Base-by-base conservation (phyloP, 2,113 vertebrate species). In the Chaenogobius annularis region DNA sequence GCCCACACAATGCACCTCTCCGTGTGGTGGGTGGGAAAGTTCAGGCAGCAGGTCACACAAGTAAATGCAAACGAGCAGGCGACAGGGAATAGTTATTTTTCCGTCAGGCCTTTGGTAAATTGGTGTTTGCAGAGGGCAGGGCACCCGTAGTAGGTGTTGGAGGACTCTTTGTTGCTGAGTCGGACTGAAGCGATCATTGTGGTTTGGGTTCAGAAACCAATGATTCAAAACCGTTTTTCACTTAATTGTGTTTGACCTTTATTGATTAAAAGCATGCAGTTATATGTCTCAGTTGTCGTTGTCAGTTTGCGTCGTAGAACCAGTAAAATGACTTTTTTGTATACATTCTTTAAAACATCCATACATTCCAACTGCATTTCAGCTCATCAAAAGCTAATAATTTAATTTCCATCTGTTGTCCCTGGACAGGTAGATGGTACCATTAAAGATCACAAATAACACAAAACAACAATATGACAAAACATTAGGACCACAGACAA, bases 11-110 rank as follows among this genome's bases (percentile, higher is more conserved):
- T 10, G 17, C 69, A 73, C 76, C 55, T 79, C 44, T 67, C 3
- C 26, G 43, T 72, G 55, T 81, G 12, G 74, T 48, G 43, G 66
- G 74, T 66, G 19, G 40, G 12, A 37, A 71, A 82, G 85, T 19
- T 81, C 71, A 82, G 20, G 46, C 67, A n/a, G 55, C 1, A 48
- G 82, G 80, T 87, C 76, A 90, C 37, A 90, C 31, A 90, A 72
- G 75, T 83, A 55, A n/a, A 37, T 46, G 35, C 44, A 50, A 71
- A 73, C 63, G 65, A 77, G 72, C 71, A 63, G 35, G 46, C 9
- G 66, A 81, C 23, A 62, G 74, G 73, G 69, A 73, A 69, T 77
- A 19, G 66, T 72, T 58, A 67, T 50, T 65, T 46, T 63, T 78
- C 14, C 52, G 20, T 75, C 55, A 62, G 71, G 72, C 15, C 71